Base-by-base conservation (phyloP, 1,140 invertebrate species). In the Nasonia vitripennis region DNA sequence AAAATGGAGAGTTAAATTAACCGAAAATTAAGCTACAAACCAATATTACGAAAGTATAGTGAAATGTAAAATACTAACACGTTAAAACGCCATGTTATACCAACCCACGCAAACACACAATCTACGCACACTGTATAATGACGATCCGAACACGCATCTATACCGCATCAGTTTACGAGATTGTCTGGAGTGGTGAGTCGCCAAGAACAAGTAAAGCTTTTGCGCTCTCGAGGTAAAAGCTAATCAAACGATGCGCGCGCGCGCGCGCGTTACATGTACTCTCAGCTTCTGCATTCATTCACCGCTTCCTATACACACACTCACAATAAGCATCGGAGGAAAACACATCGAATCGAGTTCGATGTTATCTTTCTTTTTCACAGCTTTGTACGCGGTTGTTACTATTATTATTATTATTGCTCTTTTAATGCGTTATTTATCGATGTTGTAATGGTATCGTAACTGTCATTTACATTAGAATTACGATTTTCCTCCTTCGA, bases 11-110 rank as follows among this genome's bases (percentile, higher is more conserved):
- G 4, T 5, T 9, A 9, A 41, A 41, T 41, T 41, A 27, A 27
- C 27, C 6, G 34, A 37, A 37, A 37, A 37, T 37, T 37, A 27
- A 27, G 27, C 1, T 51, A 11, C 20, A 20, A 55, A 55, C 1
- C 20, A 55, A 55, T 55, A 17, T 11, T 11, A 98, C 11, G 98
- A 99, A 94, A 94, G 99, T 0, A 98, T 97, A 3, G 97, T 97
- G 12, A 94, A 99, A 96, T 97, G 97, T 97, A 93, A 81, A 1
- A 83, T 41, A 84, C 55, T 78, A 78, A 84, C 41, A 78, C 17
- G 51, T 55, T 34, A 67, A 78, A 23, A 70, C 41, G 11, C 27
- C n/a, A 83, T 48, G 31, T 48, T 86, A 68, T 86, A 51, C 48
- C 23, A 81, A 83, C n/a, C 27, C 77, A 70, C 67, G 71, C 74